Evolutionary conservation across 2,888 invertebrate species (phyloP), one percentile per base, ranked within the genome.

Genomic region (Caradrina clavipalpis): DNA sequence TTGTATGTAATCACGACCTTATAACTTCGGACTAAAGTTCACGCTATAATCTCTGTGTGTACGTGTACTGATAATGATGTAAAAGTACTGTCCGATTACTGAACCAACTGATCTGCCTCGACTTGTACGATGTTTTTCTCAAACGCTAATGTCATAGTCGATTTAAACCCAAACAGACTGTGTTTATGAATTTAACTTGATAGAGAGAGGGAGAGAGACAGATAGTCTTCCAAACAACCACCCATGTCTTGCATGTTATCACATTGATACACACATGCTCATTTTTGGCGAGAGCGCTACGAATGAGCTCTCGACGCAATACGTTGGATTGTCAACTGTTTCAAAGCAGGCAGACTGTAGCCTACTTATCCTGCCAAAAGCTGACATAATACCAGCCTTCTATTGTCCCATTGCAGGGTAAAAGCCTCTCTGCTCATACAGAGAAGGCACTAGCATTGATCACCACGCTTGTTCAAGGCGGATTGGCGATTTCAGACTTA

Each of bases 41-140:
- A 73, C 15, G 54, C 13, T 35, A 17, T 42, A 22, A 58, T 49
- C 39, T 51, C 19, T 21, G 2, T 19, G 19, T 19, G 19, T 19
- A 3, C 13, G 26, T 8, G n/a, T 22, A 47, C 21, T 1, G 21
- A 50, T 56, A 50, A 35, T 77, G 47, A 62, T 59, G 73, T 67
- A 67, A 62, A 66, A 47, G n/a, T 59, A 55, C n/a, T 11, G 53
- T 49, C 22, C 22, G 54, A 42, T 62, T 67, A 62, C 19, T 35
- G 4, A 22, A 42, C 7, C 58, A 55, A 63, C 56, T 45, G 45
- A 45, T 63, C 50, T 15, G 45, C n/a, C n/a, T 31, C 45, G 55
- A 35, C 11, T 42, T 10, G 4, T 22, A 21, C 49, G 26, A 51
- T 57, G 21, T 66, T 72, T 72, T 77, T 58, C 49, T 58, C 7